These are phyloP conservation scores for Sialis fuliginosa DNA, from an alignment of 2,888 invertebrate genomes.

Conservation along the genomic window DNA sequence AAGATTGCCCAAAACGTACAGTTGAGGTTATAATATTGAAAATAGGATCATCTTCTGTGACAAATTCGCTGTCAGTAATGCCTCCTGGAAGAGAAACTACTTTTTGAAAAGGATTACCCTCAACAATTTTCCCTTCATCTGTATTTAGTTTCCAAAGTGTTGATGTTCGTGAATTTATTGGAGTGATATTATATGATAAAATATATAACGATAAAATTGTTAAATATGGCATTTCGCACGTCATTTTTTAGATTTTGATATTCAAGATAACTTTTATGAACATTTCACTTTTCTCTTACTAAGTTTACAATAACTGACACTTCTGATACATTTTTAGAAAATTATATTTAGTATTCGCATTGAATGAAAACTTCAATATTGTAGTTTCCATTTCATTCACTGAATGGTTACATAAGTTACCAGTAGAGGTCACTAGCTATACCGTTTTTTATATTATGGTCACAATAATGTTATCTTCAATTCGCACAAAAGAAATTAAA, in stretches of 20 bases:
- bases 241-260: slow-evolving; percentile 19
- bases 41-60: slow-evolving; percentile 44
- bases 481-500: too few relatives aligned
- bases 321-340: too few relatives aligned
- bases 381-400: too few relatives aligned
- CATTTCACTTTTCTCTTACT: too few relatives aligned
- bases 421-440: too few relatives aligned
- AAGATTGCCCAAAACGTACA: slow-evolving; percentile 42
- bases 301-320: too few relatives aligned
- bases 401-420: too few relatives aligned
- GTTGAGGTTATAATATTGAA: slow-evolving; percentile 63
- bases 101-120: slow-evolving; percentile 37
- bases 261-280: not conserved
- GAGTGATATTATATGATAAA: slow-evolving; percentile 50
- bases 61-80: slow-evolving; percentile 16
- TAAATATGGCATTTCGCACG: slow-evolving; percentile 37
- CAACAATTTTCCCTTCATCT: slow-evolving; percentile 58
- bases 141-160: slow-evolving; percentile 67
- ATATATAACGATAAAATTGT: slow-evolving; percentile 49
- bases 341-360: too few relatives aligned
- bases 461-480: too few relatives aligned
- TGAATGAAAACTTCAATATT: too few relatives aligned
- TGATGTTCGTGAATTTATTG: slow-evolving; percentile 64
- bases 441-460: too few relatives aligned
- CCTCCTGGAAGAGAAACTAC: slow-evolving; percentile 22